These are phyloP conservation scores for Stichopus horrens DNA, from an alignment of 53 echinoderm and acorn worm genomes.

Conservation along the genomic window DNA sequence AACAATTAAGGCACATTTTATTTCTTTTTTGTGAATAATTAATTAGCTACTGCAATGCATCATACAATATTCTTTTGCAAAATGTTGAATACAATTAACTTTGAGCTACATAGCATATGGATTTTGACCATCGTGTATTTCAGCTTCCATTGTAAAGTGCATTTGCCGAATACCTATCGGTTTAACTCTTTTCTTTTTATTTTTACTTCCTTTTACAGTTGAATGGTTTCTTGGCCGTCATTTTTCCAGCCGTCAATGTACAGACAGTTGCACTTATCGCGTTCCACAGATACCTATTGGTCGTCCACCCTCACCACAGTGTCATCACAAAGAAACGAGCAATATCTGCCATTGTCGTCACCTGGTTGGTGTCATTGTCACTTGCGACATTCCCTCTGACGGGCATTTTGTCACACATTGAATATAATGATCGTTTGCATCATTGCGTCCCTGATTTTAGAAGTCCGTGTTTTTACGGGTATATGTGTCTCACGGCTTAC, in stretches of 20 bases:
- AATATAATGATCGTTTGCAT: slow-evolving; percentile 26
- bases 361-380: not conserved
- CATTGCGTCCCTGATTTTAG: slow-evolving; percentile 52
- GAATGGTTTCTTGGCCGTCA: slow-evolving; percentile 12
- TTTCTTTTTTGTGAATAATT: too few relatives aligned
- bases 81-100: too few relatives aligned
- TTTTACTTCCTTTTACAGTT: not conserved
- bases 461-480: slow-evolving; percentile 37
- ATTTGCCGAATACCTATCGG: not conserved
- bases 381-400: slow-evolving; percentile 16
- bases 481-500: slow-evolving; percentile 42
- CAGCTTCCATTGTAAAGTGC: not conserved
- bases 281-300: not conserved
- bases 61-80: too few relatives aligned
- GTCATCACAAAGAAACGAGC: not conserved
- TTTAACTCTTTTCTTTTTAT: not conserved
- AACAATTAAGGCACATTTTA: too few relatives aligned
- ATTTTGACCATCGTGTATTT: not conserved
- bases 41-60: too few relatives aligned
- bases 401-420: slow-evolving; percentile 11
- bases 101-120: too few relatives aligned
- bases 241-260: slow-evolving; percentile 21
- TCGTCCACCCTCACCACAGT: not conserved
- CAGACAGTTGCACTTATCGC: slow-evolving; percentile 23
- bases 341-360: not conserved